Percentiles rank a stretch among this genome's conserved stretches.
phyloP scores from a whole-genome alignment of 1,140 invertebrate genomes.

The Charaxes varanes region DNA sequence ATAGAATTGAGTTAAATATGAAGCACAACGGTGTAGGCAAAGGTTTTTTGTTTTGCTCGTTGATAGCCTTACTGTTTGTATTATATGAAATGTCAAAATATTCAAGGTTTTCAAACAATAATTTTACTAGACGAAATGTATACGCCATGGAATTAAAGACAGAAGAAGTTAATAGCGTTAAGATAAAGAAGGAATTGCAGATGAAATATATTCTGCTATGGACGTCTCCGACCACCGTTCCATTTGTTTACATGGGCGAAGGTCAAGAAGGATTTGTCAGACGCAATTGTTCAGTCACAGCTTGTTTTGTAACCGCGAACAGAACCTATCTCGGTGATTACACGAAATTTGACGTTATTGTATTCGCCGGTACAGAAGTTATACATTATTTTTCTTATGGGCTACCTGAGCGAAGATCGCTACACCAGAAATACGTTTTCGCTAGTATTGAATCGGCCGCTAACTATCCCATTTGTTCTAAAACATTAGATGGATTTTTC shows the following conservation, averaged over 20 bases:
- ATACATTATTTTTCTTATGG: conserved; percentile 10
- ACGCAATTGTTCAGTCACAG: conserved; percentile 37
- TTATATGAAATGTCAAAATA: too few species aligned
- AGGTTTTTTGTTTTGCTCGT: too few species aligned
- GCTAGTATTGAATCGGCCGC: conserved; percentile 54
- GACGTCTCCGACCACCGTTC: conserved; percentile 31
- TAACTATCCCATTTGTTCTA: conserved; percentile 49
- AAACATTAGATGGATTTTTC: conserved; percentile 44
- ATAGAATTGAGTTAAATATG: too few species aligned
- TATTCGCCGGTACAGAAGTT: conserved; percentile 45
- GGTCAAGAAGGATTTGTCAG: conserved; percentile 36
- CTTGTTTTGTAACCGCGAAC: conserved; percentile 44
- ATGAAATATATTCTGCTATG: too few species aligned
- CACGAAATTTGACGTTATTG: conserved; percentile 51
- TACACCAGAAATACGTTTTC: conserved; percentile 54
- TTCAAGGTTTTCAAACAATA: too few species aligned
- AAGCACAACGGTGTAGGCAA: too few species aligned
- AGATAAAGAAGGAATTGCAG: too few species aligned
- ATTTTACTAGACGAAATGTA: too few species aligned
- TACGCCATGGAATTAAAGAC: too few species aligned
- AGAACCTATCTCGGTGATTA: conserved; percentile 32
- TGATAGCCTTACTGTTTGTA: too few species aligned
- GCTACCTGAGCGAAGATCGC: conserved; percentile 31
- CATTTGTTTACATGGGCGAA: conserved; percentile 41
- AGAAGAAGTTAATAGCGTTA: too few species aligned